These are phyloP conservation scores for Phocoena phocoena DNA, from an alignment of 2,113 vertebrate species.

Conservation along the genomic window DNA sequence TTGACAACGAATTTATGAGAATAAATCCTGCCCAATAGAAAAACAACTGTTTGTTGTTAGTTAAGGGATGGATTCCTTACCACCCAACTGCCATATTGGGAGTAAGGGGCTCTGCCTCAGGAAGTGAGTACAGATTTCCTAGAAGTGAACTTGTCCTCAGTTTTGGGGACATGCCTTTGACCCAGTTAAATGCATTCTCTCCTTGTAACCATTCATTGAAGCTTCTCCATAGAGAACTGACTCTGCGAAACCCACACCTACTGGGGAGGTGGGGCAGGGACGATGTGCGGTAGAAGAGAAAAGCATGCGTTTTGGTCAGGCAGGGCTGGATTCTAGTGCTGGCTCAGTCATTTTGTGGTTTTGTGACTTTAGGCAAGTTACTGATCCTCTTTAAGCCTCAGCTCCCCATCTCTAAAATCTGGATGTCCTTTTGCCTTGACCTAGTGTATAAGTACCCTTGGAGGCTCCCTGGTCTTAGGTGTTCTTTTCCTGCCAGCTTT, in stretches of 20 bases:
- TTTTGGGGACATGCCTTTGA: not conserved
- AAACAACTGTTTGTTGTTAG: not conserved
- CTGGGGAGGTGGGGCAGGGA: not conserved
- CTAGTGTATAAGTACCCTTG: not conserved
- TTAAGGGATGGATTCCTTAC: not conserved
- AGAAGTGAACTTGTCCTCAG: not conserved
- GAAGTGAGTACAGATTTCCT: not conserved
- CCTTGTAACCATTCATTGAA: not conserved
- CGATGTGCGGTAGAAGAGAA: not conserved
- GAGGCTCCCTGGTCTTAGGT: not conserved
- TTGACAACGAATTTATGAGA: not conserved
- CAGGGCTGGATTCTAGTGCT: not conserved
- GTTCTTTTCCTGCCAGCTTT: not conserved
- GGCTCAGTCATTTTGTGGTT: not conserved
- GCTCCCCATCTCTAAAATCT: not conserved
- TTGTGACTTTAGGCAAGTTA: not conserved
- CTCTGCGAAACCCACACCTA: not conserved
- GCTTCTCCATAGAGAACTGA: not conserved
- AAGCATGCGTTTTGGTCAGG: not conserved
- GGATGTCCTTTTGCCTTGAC: not conserved
- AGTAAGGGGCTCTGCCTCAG: not conserved
- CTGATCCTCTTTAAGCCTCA: not conserved
- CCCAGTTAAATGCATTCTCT: not conserved
- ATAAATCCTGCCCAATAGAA: not conserved
- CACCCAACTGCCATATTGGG: not conserved